phyloP scores from a whole-genome alignment of 2,888 invertebrate genomes.

The Pristionchus maxplancki region DNA sequence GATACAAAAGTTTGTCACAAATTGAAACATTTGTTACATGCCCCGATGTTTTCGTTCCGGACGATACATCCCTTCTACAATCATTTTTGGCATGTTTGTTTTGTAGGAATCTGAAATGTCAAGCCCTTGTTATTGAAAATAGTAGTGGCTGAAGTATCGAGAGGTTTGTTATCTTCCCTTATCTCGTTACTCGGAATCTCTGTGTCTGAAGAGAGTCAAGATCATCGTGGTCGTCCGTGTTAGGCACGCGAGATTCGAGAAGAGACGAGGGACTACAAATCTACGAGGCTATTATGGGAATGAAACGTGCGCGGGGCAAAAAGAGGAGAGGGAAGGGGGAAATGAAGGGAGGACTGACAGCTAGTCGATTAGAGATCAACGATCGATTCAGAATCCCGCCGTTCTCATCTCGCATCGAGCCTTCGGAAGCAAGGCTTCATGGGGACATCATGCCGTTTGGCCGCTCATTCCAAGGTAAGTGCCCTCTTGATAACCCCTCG shows the following conservation, averaged over 20 bases:
- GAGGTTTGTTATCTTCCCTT: neutral
- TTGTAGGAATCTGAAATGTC: no score
- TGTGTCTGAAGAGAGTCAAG: neutral
- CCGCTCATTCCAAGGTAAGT: constrained; percentile 12
- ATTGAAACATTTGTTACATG: no score
- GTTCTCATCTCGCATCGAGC: constrained; percentile 35
- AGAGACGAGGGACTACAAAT: neutral
- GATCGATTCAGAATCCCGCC: neutral
- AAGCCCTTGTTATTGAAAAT: no score
- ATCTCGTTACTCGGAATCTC: neutral
- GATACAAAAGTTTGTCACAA: no score
- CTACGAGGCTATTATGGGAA: neutral
- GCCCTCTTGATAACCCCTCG: neutral
- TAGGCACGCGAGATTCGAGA: neutral
- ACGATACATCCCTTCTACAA: no score
- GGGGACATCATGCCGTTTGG: constrained; percentile 47
- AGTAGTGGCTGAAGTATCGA: neutral
- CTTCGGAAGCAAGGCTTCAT: neutral
- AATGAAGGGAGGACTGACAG: neutral
- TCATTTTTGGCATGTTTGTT: no score
- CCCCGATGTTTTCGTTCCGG: no score
- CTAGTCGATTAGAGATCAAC: neutral
- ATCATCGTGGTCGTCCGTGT: neutral
- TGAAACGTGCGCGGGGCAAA: neutral
- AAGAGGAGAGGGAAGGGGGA: neutral